These are phyloP conservation scores for Abscondita cerata DNA, from an alignment of 2,888 invertebrate species.

Conservation along the genomic window DNA sequence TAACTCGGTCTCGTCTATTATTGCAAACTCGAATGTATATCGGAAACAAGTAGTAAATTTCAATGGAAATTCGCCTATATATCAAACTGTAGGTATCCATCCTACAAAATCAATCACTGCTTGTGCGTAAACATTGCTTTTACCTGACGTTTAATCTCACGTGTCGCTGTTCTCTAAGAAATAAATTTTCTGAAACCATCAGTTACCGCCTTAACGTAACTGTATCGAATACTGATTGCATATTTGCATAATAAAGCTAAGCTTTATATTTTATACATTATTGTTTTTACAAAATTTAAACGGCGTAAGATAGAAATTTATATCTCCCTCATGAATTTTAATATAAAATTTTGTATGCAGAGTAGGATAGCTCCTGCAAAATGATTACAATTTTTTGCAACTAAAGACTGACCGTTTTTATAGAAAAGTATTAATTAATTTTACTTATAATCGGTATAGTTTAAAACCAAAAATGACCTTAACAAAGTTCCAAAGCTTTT, in stretches of 20 bases:
- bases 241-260: constrained; percentile 14
- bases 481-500: too few relatives aligned
- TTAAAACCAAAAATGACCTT: too few relatives aligned
- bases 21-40: constrained; percentile 19
- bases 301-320: constrained; percentile 3
- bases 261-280: constrained; percentile 3
- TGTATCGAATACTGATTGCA: constrained; percentile 24
- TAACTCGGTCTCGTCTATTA: constrained; percentile 17
- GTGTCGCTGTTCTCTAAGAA: constrained; percentile 23
- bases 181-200: constrained; percentile 27
- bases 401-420: background rate
- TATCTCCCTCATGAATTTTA: background rate
- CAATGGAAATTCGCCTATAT: constrained; percentile 25
- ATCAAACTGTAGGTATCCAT: constrained; percentile 31
- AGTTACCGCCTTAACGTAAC: constrained; percentile 23
- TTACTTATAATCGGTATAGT: too few relatives aligned
- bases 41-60: constrained; percentile 31
- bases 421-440: background rate
- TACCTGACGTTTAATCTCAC: constrained; percentile 30
- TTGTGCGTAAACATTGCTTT: constrained; percentile 32
- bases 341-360: constrained; percentile 8
- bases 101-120: constrained; percentile 29
- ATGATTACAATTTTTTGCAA: background rate
- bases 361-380: background rate
- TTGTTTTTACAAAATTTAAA: constrained; percentile 7